A percentile compares a stretch with the other conserved stretches of the same genome.
phyloP scores from a whole-genome alignment of 2,797 vertebrate species.

The Spondyliosoma cantharus region DNA sequence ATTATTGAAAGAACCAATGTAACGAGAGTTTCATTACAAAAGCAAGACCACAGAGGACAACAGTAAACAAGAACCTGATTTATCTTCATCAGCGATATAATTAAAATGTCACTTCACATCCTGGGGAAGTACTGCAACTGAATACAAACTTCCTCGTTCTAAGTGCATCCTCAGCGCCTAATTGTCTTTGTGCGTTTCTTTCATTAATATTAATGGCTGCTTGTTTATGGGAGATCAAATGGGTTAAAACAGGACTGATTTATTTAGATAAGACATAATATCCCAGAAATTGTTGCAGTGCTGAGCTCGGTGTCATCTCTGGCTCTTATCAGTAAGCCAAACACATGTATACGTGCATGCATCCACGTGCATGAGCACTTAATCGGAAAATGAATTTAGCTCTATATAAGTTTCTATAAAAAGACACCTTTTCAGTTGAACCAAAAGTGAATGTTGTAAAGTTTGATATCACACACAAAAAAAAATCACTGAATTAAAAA shows the following conservation, averaged over 20 bases:
- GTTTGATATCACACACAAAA: not conserved
- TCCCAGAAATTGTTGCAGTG: slow-evolving; percentile 15
- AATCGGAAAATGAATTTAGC: not conserved
- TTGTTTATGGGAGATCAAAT: slow-evolving; percentile 57
- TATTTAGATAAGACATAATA: slow-evolving; percentile 43
- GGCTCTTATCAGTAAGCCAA: slow-evolving; percentile 1
- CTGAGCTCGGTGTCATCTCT: slow-evolving; percentile 18
- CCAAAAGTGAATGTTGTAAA: not conserved
- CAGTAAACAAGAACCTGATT: slow-evolving; percentile 65
- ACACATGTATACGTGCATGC: not conserved
- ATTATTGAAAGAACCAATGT: slow-evolving; percentile 58
- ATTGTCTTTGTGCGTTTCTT: slow-evolving; percentile 46
- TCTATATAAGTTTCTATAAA: not conserved
- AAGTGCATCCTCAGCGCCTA: slow-evolving; percentile 45
- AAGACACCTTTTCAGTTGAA: not conserved
- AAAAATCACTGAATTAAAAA: not conserved
- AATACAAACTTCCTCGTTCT: slow-evolving; percentile 58
- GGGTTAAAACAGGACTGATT: slow-evolving; percentile 58
- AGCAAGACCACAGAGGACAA: slow-evolving; percentile 61
- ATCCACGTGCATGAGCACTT: not conserved
- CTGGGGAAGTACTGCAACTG: slow-evolving; percentile 31
- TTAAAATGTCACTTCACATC: slow-evolving; percentile 73
- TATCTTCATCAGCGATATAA: slow-evolving; percentile 68
- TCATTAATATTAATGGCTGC: slow-evolving; percentile 60
- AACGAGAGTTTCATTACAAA: slow-evolving; percentile 61